A percentile compares a stretch with the other conserved stretches of the same genome.
Evolutionary conservation across 1,140 invertebrate genomes (phyloP).

Genomic region (Drosophila navojoa): DNA sequence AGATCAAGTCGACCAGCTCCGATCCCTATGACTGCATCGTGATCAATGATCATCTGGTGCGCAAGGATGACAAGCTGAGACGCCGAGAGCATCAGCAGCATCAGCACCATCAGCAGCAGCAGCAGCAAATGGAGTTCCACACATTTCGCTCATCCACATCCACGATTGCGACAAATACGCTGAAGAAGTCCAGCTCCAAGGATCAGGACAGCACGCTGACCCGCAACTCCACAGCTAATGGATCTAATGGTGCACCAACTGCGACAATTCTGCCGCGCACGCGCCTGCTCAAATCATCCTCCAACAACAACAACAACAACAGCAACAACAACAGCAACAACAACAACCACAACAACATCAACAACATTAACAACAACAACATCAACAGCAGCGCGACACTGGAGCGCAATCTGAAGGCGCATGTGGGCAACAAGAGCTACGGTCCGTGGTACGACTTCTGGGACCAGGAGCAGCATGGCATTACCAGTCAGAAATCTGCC

Average conservation of each 20-base stretch:
- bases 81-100: conserved; percentile 67
- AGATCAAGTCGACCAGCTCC: conserved; percentile 87
- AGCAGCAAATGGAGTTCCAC: conserved; percentile 84
- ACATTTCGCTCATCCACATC: conserved; percentile 82
- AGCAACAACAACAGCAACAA: conserved; percentile 55
- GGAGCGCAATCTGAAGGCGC: conserved; percentile 65
- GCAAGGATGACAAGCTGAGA: conserved; percentile 84
- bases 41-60: conserved; percentile 88
- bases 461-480: conserved; percentile 85
- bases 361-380: conserved; percentile 54
- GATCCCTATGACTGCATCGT: conserved; percentile 90
- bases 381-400: conserved; percentile 69
- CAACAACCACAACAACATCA: conserved; percentile 26
- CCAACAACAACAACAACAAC: conserved; percentile 60
- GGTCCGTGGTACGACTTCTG: conserved; percentile 95
- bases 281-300: conserved; percentile 85
- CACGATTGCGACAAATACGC: conserved; percentile 55
- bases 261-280: conserved; percentile 88
- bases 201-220: conserved; percentile 71
- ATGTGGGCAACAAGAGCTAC: conserved; percentile 87
- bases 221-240: conserved; percentile 62
- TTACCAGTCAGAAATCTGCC: conserved; percentile 55
- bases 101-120: conserved; percentile 78
- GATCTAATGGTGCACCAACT: conserved; percentile 68
- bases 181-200: conserved; percentile 70